Percentiles rank a stretch among this genome's conserved stretches.
Evolutionary conservation across 2,113 vertebrate species (phyloP).

Genomic region (Colaptes auratus): DNA sequence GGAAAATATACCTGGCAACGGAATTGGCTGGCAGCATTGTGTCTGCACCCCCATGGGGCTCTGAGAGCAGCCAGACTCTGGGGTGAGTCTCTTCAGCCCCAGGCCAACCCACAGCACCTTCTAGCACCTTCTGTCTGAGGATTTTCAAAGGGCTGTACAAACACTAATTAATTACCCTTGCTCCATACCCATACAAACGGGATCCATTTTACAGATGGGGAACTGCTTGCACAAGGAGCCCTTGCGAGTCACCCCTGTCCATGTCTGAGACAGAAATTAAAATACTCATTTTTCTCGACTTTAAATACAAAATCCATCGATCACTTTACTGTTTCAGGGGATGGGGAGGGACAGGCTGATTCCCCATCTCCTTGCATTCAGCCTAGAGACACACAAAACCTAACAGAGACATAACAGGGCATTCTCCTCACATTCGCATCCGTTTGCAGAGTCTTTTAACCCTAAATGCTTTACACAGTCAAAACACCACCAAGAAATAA

Average conservation of each 20-base stretch:
- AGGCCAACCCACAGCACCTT: slow-evolving; percentile 27
- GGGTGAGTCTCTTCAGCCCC: slow-evolving; percentile 2
- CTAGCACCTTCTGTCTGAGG: slow-evolving; percentile 42
- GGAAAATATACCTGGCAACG: background rate
- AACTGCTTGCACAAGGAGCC: background rate
- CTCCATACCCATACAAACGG: background rate
- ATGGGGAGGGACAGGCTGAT: background rate
- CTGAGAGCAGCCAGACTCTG: background rate
- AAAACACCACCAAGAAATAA: background rate
- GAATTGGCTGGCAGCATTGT: background rate
- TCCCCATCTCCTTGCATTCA: background rate
- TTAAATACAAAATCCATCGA: background rate
- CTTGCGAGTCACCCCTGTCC: background rate
- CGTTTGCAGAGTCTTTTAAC: background rate
- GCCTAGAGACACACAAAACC: background rate
- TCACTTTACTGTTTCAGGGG: background rate
- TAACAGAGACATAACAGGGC: background rate
- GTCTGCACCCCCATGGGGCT: background rate
- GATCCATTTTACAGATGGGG: slow-evolving; percentile 37
- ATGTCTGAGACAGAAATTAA: background rate
- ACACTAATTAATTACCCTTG: slow-evolving; percentile 33
- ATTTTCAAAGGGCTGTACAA: slow-evolving; percentile 23
- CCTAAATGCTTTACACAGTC: background rate
- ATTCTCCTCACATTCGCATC: background rate
- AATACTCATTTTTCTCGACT: background rate